phyloP scores from a whole-genome alignment of 2,113 vertebrate species.

The Halcyon senegalensis region DNA sequence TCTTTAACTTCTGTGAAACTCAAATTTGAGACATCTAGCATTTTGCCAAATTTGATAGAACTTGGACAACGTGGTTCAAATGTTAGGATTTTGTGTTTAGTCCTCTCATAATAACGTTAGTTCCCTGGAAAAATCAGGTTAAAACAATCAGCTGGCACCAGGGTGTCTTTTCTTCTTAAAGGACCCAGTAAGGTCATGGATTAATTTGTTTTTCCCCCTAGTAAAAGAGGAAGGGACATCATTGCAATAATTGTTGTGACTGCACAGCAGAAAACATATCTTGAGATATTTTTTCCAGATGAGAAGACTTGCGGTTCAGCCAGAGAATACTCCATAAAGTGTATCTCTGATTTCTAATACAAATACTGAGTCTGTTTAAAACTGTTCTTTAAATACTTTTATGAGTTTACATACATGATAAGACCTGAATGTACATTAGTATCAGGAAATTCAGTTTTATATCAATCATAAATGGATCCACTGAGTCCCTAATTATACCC shows the following conservation, averaged over 20 bases:
- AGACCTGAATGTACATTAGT: neutral
- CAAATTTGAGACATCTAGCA: neutral
- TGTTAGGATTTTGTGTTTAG: neutral
- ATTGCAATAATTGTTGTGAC: neutral
- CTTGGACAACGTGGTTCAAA: neutral
- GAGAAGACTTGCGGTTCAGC: neutral
- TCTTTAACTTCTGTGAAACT: neutral
- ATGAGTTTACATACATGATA: neutral
- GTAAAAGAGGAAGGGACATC: neutral
- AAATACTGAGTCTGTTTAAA: neutral
- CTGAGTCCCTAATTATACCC: neutral
- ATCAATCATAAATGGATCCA: neutral
- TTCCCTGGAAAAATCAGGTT: neutral
- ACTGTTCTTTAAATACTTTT: neutral
- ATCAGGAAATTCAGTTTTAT: neutral
- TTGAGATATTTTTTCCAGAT: neutral
- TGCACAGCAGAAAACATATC: neutral
- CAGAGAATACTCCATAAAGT: neutral
- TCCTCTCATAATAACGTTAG: neutral
- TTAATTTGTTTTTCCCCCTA: neutral
- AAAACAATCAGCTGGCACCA: constrained; percentile 4
- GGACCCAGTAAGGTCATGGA: neutral
- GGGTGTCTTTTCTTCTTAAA: constrained; percentile 25
- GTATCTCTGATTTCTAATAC: neutral
- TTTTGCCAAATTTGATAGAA: constrained; percentile 18